Evolutionary conservation across 2,888 invertebrate genomes (phyloP).

Genomic region (Sipha maydis): DNA sequence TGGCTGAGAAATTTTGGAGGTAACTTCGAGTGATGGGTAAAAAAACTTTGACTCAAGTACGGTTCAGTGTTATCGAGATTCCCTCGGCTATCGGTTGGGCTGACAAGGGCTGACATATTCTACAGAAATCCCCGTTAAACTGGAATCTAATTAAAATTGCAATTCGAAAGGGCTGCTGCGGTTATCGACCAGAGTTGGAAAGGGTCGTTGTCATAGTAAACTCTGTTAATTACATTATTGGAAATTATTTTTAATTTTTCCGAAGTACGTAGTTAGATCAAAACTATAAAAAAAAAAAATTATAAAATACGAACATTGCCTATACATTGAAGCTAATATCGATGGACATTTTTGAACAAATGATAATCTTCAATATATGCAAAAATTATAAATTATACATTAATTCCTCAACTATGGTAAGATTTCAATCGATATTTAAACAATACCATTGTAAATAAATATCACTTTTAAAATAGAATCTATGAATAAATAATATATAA

Average conservation of each 20-base stretch:
- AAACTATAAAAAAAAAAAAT: neutral
- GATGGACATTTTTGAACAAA: no score
- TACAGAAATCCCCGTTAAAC: constrained; percentile 42
- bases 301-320: neutral
- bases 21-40: constrained; percentile 1
- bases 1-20: constrained; percentile 25
- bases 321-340: no score
- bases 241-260: neutral
- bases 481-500: neutral
- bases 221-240: constrained; percentile 37
- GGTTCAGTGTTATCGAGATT: constrained; percentile 42
- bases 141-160: constrained; percentile 57
- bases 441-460: no score
- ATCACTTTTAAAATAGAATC: no score
- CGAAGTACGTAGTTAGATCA: neutral
- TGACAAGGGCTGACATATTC: constrained; percentile 55
- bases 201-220: constrained; percentile 37
- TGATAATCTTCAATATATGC: no score
- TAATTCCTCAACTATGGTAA: no score
- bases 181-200: constrained; percentile 36
- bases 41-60: constrained; percentile 36
- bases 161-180: constrained; percentile 22
- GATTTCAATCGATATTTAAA: no score
- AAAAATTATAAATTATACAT: no score
- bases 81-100: constrained; percentile 12